phyloP scores from a whole-genome alignment of 1,140 invertebrate genomes.

The Tetranychus urticae region DNA sequence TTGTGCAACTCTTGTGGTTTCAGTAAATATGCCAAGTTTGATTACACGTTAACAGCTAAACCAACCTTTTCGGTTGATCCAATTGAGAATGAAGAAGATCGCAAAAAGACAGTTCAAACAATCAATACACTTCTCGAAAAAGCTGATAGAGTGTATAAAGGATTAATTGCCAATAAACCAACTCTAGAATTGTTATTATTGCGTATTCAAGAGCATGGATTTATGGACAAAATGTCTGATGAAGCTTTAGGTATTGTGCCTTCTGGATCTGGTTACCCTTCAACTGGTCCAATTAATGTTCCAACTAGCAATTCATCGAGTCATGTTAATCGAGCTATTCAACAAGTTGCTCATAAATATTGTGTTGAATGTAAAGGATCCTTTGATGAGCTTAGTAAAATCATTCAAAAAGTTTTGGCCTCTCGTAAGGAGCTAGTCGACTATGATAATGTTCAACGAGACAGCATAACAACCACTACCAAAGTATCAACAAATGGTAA shows the following conservation, averaged over 20 bases:
- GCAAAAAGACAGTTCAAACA: slow-evolving; percentile 71
- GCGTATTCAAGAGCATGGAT: slow-evolving; percentile 43
- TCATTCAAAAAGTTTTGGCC: slow-evolving; percentile 66
- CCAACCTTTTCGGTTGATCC: slow-evolving; percentile 86
- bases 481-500: not conserved
- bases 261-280: not conserved
- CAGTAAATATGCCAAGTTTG: slow-evolving; percentile 99
- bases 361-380: slow-evolving; percentile 77
- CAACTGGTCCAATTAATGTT: not conserved
- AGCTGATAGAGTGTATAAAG: slow-evolving; percentile 76
- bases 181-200: slow-evolving; percentile 55
- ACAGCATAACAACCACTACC: slow-evolving; percentile 9
- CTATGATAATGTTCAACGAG: slow-evolving; percentile 60
- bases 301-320: slow-evolving; percentile 21
- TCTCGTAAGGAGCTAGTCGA: slow-evolving; percentile 70
- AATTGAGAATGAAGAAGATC: slow-evolving; percentile 86
- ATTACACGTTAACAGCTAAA: slow-evolving; percentile 63
- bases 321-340: slow-evolving; percentile 28
- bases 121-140: slow-evolving; percentile 78
- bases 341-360: slow-evolving; percentile 59
- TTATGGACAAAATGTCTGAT: slow-evolving; percentile 34
- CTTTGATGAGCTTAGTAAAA: slow-evolving; percentile 87
- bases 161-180: slow-evolving; percentile 61
- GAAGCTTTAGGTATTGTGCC: slow-evolving; percentile 20
- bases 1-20: slow-evolving; percentile 94